phyloP scores from a whole-genome alignment of 2,113 vertebrate genomes.

The Nymphicus hollandicus region DNA sequence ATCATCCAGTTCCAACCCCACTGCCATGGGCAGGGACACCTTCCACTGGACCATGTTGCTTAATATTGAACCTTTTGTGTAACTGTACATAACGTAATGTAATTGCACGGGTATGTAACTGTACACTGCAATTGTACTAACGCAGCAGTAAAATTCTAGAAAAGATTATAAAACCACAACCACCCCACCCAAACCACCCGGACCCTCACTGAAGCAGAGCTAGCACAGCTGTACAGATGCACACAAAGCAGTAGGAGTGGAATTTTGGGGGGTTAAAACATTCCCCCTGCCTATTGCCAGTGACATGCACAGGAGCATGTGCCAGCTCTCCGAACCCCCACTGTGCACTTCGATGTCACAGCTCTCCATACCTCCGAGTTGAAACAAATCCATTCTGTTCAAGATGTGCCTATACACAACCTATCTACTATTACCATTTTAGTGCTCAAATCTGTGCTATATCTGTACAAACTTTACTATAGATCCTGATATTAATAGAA shows the following conservation, averaged over 20 bases:
- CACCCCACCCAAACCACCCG: neutral
- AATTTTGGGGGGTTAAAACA: neutral
- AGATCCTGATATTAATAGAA: neutral
- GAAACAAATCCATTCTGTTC: neutral
- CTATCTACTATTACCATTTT: neutral
- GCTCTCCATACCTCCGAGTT: neutral
- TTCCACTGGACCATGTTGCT: neutral
- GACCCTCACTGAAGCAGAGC: neutral
- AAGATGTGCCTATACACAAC: neutral
- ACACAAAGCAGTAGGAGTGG: neutral
- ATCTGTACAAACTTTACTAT: neutral
- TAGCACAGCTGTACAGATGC: neutral
- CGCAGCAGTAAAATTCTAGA: neutral
- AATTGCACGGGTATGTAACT: neutral
- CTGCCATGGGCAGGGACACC: neutral
- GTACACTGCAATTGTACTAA: neutral
- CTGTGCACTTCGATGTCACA: neutral
- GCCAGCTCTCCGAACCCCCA: neutral
- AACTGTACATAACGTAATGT: neutral
- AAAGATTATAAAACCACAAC: neutral
- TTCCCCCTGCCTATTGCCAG: neutral
- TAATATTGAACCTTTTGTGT: neutral
- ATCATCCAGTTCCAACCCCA: neutral
- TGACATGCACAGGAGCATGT: fast-evolving
- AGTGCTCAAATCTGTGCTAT: neutral